A percentile compares a stretch with the other conserved stretches of the same genome.
Conservation (phyloP, 1,140 invertebrate genomes). For the Trinorchestia longiramus region DNA sequence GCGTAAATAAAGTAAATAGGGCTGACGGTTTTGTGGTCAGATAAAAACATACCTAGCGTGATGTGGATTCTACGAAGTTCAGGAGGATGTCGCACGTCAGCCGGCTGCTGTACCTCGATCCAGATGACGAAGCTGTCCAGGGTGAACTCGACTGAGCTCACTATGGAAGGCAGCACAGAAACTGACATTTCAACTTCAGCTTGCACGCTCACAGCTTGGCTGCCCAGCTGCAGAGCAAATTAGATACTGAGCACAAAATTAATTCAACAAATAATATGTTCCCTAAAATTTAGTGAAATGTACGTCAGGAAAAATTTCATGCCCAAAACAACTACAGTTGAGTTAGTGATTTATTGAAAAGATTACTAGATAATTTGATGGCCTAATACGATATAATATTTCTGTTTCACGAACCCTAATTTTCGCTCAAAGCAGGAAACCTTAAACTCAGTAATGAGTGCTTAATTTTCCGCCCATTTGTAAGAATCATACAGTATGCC, state of each 20-base stretch:
- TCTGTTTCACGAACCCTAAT: too few species aligned
- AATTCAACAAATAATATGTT: neutral
- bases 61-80: conserved; percentile 3
- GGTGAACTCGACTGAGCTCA: neutral
- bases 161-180: neutral
- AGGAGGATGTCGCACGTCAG: conserved; percentile 14
- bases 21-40: too few species aligned
- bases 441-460: too few species aligned
- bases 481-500: too few species aligned
- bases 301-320: neutral
- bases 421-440: too few species aligned
- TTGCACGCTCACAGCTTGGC: neutral
- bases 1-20: too few species aligned
- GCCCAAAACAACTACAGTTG: neutral
- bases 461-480: too few species aligned
- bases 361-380: too few species aligned
- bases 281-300: neutral
- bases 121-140: conserved; percentile 24
- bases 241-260: neutral
- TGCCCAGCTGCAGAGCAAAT: conserved; percentile 1
- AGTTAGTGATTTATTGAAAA: too few species aligned
- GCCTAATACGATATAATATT: too few species aligned
- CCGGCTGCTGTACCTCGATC: conserved; percentile 25
- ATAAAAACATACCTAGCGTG: conserved; percentile 10
- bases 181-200: neutral